These are phyloP conservation scores for Morpho deidamia DNA, from an alignment of 2,888 invertebrate species.

Conservation along the genomic window DNA sequence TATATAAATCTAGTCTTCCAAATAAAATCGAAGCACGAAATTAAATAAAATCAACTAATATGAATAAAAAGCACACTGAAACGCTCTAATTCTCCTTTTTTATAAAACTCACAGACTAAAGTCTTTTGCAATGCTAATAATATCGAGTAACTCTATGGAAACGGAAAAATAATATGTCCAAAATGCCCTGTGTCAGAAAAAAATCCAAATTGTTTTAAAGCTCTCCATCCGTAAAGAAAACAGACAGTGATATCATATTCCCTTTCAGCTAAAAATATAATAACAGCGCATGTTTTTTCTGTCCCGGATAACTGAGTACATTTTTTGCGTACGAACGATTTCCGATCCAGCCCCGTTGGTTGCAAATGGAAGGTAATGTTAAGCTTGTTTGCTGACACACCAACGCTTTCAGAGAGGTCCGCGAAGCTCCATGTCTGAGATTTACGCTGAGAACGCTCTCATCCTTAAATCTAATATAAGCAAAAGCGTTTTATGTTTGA, in stretches of 20 bases:
- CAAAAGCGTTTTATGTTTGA: conserved; percentile 21
- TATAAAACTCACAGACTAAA: too few relatives aligned
- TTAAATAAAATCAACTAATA: too few relatives aligned
- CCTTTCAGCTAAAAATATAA: not conserved
- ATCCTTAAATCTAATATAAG: conserved; percentile 42
- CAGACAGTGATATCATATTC: conserved; percentile 8
- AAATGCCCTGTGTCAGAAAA: not conserved
- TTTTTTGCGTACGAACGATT: not conserved
- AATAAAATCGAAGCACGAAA: too few relatives aligned
- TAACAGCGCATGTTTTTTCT: not conserved
- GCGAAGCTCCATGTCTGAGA: conserved; percentile 18
- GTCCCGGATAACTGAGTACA: not conserved
- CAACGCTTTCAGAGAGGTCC: conserved; percentile 41
- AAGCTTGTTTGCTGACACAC: conserved; percentile 59
- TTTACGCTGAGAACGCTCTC: conserved; percentile 25
- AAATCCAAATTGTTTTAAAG: conserved; percentile 4
- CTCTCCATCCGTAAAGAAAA: conserved; percentile 15
- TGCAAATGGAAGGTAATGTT: conserved; percentile 29
- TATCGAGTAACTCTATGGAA: too few relatives aligned
- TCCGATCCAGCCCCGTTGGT: not conserved
- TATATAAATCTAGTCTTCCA: too few relatives aligned
- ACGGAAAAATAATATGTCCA: too few relatives aligned
- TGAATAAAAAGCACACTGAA: too few relatives aligned
- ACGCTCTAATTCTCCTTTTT: too few relatives aligned
- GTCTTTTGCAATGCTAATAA: too few relatives aligned